phyloP scores from a whole-genome alignment of 2,888 invertebrate genomes.

The Oligia strigilis region DNA sequence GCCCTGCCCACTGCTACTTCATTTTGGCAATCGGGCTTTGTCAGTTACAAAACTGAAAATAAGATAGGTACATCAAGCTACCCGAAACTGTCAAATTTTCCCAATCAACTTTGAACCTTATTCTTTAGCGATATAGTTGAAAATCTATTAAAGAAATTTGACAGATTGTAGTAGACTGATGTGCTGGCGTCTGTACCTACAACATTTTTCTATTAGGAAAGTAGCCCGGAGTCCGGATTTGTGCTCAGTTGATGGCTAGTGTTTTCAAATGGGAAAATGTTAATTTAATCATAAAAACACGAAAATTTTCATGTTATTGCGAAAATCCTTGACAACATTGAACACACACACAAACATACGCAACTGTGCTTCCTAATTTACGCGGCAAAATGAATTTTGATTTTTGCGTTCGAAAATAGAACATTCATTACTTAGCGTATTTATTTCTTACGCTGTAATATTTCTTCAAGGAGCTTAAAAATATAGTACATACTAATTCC shows the following conservation, averaged over 20 bases:
- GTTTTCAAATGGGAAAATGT: constrained; percentile 14
- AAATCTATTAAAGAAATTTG: no score
- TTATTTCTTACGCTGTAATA: neutral
- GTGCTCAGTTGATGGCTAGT: neutral
- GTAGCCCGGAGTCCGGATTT: neutral
- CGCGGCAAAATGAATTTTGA: neutral
- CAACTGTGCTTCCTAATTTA: constrained; percentile 25
- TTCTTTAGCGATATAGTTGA: no score
- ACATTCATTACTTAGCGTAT: neutral
- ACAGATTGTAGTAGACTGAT: no score
- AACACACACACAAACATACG: constrained; percentile 5
- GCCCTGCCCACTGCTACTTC: no score
- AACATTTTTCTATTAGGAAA: no score
- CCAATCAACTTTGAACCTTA: no score
- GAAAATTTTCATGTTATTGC: constrained; percentile 38
- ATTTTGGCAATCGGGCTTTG: no score
- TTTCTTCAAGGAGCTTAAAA: neutral
- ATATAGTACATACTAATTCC: neutral
- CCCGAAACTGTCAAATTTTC: no score
- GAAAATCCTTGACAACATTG: constrained; percentile 48
- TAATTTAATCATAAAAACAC: constrained; percentile 30
- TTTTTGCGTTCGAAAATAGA: constrained; percentile 22
- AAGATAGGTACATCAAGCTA: no score
- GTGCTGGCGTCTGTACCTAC: no score
- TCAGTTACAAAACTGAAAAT: no score